Conservation (phyloP, 2,797 vertebrate species). For the Sebastes diploproa region DNA sequence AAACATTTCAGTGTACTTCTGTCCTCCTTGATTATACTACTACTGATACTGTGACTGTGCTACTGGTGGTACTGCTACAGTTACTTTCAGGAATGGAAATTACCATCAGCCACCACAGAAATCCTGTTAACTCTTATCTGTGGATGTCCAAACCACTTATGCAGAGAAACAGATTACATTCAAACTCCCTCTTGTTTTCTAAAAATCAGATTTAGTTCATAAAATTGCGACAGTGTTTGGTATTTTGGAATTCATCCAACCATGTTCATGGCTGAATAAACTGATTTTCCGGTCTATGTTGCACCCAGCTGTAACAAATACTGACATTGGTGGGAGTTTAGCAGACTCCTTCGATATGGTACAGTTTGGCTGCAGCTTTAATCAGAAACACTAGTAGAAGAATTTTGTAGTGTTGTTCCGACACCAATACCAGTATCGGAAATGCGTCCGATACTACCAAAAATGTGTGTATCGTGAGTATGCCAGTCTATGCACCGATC, state of each 20-base stretch:
- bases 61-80: not conserved
- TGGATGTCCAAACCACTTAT: not conserved
- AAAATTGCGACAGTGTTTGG: not conserved
- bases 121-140: too few species aligned
- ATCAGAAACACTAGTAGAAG: too few species aligned
- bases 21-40: too few species aligned
- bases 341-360: too few species aligned
- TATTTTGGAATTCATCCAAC: not conserved
- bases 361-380: too few species aligned
- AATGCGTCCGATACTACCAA: too few species aligned
- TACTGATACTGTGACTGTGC: not conserved
- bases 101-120: not conserved
- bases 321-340: not conserved
- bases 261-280: not conserved
- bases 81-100: constrained; percentile 7
- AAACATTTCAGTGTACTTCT: not conserved
- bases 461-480: too few species aligned
- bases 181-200: not conserved
- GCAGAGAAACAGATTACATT: not conserved
- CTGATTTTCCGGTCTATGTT: not conserved
- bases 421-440: too few species aligned
- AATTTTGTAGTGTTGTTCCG: too few species aligned
- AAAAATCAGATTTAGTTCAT: not conserved
- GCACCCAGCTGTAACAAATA: too few species aligned
- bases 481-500: too few species aligned